Base-by-base conservation (phyloP, 2,797 vertebrate genomes). In the Hoplostethus mediterraneus region DNA sequence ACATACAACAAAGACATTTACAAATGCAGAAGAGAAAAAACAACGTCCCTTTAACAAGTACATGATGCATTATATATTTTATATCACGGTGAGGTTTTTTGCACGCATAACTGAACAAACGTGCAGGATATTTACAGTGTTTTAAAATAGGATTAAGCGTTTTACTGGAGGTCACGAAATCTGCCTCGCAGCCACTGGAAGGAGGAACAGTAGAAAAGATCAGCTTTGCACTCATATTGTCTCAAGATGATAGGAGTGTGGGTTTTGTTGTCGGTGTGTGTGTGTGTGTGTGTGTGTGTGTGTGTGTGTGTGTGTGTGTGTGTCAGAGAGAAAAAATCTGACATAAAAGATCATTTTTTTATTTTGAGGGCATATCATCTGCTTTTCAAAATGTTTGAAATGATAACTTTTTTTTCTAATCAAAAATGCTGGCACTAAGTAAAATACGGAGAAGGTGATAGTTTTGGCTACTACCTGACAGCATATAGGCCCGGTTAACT, bases 51-150 rank as follows among this genome's bases (percentile, higher is more conserved):
- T 89, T 73, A 21, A 75, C 71, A 54, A 74, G 87, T 63, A 51
- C 69, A 16, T 75, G 78, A 77, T 64, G 66, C 75, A 89, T 87
- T 73, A 87, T 87, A 87, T 87, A 87, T 90, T 85, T 90, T 76
- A 82, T 76, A 82, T 83, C 78, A 76, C n/a, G 14, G 69, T 73
- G 64, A 48, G 60, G 83, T 82, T 89, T 21, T 47, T 80, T 84
- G 77, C 64, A 60, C 64, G 74, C 76, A 90, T 76, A 82, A 80
- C 80, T 76, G 75, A 87, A 31, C 72, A 87, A 89, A 86, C 77
- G 86, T 3, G 6, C 54, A 58, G 45, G 14, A 52, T 61, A 36
- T 14, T 33, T 17, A 21, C 7, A 57, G 70, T 78, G 75, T 81
- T 90, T 72, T 77, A 56, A 60, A 75, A 79, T 67, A 65, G 31